phyloP scores from a whole-genome alignment of 2,113 vertebrate genomes.

The Chloebia gouldiae region DNA sequence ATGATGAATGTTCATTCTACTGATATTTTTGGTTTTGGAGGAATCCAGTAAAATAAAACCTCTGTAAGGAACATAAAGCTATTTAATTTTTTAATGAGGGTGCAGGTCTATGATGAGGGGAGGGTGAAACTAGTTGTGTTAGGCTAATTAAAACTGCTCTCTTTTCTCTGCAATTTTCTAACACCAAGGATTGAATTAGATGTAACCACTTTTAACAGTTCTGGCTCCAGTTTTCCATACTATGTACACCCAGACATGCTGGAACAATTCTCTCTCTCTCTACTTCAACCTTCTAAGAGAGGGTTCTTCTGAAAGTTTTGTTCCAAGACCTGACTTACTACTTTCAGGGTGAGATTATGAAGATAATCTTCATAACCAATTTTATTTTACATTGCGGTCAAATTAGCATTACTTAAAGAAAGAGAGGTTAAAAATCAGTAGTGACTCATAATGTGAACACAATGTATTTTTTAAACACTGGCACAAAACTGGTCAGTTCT shows the following conservation, averaged over 20 bases:
- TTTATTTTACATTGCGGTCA: neutral
- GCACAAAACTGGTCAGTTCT: neutral
- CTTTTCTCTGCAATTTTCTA: slow-evolving; percentile 1
- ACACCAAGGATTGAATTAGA: neutral
- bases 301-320: neutral
- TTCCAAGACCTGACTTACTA: neutral
- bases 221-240: neutral
- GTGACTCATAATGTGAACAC: neutral
- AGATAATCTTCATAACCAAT: neutral
- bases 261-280: neutral
- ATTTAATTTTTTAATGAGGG: slow-evolving; percentile 3
- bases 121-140: neutral
- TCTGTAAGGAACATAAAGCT: neutral
- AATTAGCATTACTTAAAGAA: slow-evolving; percentile 8
- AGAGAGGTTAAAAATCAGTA: neutral
- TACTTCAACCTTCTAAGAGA: neutral
- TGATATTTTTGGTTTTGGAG: slow-evolving; percentile 18
- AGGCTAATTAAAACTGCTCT: neutral
- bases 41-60: neutral
- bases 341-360: slow-evolving; percentile 2
- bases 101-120: neutral
- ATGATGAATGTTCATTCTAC: slow-evolving; percentile 4
- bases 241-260: neutral
- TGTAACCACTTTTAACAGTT: slow-evolving; percentile 9
- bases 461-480: neutral